Evolutionary conservation across 2,797 vertebrate species (phyloP).

Genomic region (Dallia pectoralis): DNA sequence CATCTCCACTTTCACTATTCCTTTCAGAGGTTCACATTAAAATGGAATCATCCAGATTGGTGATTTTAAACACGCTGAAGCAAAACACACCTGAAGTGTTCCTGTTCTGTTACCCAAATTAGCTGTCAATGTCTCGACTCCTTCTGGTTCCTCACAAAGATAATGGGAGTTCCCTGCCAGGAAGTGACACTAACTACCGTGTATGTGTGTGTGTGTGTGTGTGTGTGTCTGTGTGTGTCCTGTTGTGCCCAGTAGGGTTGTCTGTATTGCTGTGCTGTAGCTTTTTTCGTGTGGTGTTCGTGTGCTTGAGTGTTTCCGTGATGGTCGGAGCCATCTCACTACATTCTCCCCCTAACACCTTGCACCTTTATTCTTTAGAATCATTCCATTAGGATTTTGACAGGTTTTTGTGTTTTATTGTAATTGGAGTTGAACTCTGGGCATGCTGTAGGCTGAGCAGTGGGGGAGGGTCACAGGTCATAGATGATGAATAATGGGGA

Average conservation of each 20-base stretch:
- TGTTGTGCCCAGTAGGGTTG: constrained; percentile 36
- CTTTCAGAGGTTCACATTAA: constrained; percentile 42
- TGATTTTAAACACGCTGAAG: not conserved
- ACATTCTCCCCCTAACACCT: constrained; percentile 20
- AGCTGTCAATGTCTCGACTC: not conserved
- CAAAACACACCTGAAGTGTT: not conserved
- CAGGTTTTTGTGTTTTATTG: constrained; percentile 55
- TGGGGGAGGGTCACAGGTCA: constrained; percentile 36
- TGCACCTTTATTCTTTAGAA: constrained; percentile 15
- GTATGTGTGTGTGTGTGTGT: constrained; percentile 8
- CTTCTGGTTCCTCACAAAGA: not conserved
- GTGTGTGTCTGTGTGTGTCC: constrained; percentile 35
- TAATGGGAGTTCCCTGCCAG: constrained; percentile 19
- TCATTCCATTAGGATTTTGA: constrained; percentile 62
- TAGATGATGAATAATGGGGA: no score
- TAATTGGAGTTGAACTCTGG: constrained; percentile 30
- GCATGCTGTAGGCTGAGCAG: constrained; percentile 9
- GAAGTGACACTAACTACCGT: constrained; percentile 36
- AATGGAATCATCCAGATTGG: constrained; percentile 21
- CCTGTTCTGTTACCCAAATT: not conserved
- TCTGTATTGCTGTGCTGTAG: not conserved
- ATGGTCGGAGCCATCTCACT: constrained; percentile 25
- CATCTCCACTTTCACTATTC: constrained; percentile 41
- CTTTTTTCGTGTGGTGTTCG: constrained; percentile 22
- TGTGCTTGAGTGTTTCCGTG: constrained; percentile 24